These are phyloP conservation scores for Rhopalosiphum nymphaeae DNA, from an alignment of 2,888 invertebrate species.

Conservation along the genomic window DNA sequence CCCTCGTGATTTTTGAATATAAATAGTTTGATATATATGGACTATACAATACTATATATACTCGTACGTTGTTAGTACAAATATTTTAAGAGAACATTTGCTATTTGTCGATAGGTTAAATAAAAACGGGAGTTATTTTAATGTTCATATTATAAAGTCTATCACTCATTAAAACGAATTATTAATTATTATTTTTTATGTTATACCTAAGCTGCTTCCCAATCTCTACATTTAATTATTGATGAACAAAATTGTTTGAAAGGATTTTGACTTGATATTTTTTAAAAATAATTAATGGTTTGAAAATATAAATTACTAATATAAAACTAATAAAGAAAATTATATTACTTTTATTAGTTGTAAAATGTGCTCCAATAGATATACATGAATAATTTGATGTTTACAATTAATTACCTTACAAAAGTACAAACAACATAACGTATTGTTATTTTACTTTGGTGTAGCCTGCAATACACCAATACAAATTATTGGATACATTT, in stretches of 20 bases:
- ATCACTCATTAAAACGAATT: neutral
- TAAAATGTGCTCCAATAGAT: neutral
- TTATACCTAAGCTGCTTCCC: neutral
- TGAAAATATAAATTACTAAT: neutral
- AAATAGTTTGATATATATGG: neutral
- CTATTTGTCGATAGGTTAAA: neutral
- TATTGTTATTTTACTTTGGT: neutral
- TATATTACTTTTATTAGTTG: neutral
- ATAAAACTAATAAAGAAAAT: neutral
- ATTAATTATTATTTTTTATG: neutral
- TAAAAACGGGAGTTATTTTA: neutral
- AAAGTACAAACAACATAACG: neutral
- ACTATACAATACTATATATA: no score
- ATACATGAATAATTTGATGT: neutral
- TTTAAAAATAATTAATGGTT: neutral
- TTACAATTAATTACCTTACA: neutral
- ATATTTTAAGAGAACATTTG: neutral
- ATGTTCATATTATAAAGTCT: neutral
- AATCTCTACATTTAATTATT: neutral
- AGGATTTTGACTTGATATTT: neutral
- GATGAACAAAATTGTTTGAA: neutral
- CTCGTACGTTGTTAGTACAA: no score
- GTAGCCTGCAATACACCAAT: neutral
- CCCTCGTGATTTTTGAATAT: neutral
- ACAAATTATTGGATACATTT: neutral